phyloP scores from a whole-genome alignment of 2,113 vertebrate genomes.

The Mesocricetus auratus region DNA sequence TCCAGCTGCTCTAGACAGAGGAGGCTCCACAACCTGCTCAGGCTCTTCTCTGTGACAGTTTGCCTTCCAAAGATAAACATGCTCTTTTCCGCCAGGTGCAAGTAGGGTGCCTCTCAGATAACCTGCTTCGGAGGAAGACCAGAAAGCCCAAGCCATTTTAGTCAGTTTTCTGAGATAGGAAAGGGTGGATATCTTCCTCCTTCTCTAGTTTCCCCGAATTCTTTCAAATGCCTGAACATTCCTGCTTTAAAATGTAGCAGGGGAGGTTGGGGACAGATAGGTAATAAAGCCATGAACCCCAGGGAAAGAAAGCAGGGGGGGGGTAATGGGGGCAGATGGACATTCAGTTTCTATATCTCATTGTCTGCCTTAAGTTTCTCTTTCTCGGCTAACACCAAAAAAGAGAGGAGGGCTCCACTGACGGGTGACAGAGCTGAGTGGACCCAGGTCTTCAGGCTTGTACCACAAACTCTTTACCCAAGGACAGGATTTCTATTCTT shows the following conservation, averaged over 20 bases:
- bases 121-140: not conserved
- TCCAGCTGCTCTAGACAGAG: not conserved
- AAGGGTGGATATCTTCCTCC: not conserved
- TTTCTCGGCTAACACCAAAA: not conserved
- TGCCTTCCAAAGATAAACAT: not conserved
- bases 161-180: not conserved
- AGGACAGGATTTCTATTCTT: conserved; percentile 27
- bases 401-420: not conserved
- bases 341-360: not conserved
- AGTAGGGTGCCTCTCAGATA: not conserved
- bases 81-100: not conserved
- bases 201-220: not conserved
- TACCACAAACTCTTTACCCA: not conserved
- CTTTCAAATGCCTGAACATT: not conserved
- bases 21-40: not conserved
- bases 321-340: too few species aligned
- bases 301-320: not conserved
- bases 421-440: not conserved
- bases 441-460: not conserved
- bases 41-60: not conserved
- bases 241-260: not conserved
- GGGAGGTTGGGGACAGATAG: not conserved
- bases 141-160: not conserved
- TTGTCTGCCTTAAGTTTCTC: not conserved
- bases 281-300: not conserved